phyloP scores from a whole-genome alignment of 2,113 vertebrate genomes.

The Nannobrachium achirus region DNA sequence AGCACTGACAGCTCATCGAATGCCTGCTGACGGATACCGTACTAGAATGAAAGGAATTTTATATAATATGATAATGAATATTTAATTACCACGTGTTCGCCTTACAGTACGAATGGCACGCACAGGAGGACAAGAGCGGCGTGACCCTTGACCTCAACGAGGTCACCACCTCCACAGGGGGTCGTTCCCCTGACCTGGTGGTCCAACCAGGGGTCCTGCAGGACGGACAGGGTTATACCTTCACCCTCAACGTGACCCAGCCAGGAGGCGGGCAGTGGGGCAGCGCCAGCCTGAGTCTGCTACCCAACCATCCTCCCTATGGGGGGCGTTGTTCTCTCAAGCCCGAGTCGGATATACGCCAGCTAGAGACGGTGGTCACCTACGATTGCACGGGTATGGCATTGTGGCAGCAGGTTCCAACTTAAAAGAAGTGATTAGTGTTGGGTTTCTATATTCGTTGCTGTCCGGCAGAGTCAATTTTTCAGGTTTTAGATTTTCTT shows the following conservation, averaged over 20 bases:
- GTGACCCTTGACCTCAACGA: slow-evolving; percentile 64
- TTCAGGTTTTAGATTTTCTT: too few relatives aligned
- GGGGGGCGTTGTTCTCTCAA: slow-evolving; percentile 75
- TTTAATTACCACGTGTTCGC: slow-evolving; percentile 3
- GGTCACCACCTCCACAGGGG: slow-evolving; percentile 62
- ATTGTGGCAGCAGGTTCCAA: too few relatives aligned
- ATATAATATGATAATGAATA: too few relatives aligned
- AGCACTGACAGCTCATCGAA: too few relatives aligned
- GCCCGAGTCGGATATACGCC: slow-evolving; percentile 62
- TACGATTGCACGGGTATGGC: slow-evolving; percentile 80
- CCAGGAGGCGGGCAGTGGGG: slow-evolving; percentile 62
- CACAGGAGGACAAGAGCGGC: slow-evolving; percentile 58
- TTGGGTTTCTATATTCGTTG: too few relatives aligned
- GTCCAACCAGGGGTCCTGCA: slow-evolving; percentile 68
- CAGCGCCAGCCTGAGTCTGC: slow-evolving; percentile 63
- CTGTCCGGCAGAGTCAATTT: too few relatives aligned
- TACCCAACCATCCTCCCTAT: slow-evolving; percentile 61
- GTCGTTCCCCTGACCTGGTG: slow-evolving; percentile 61
- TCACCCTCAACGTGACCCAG: slow-evolving; percentile 73
- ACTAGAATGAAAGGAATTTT: too few relatives aligned
- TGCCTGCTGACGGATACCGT: too few relatives aligned
- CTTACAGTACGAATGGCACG: slow-evolving; percentile 79
- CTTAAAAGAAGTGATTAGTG: too few relatives aligned
- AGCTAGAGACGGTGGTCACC: slow-evolving; percentile 74
- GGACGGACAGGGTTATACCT: slow-evolving; percentile 71